Base-by-base conservation (phyloP, 2,888 invertebrate genomes). In the Nomada ferruginata region DNA sequence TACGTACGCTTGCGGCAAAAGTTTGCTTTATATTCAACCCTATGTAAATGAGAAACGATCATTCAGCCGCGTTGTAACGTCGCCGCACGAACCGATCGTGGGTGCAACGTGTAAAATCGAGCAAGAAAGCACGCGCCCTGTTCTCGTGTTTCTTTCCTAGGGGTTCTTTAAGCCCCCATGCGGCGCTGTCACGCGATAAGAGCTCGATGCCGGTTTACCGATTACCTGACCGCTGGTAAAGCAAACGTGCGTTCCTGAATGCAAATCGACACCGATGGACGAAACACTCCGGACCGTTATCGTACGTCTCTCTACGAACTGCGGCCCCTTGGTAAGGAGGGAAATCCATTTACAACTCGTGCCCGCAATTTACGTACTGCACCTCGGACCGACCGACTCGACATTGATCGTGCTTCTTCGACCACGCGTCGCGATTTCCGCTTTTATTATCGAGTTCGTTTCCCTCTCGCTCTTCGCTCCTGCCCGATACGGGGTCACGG, bases 121-220 rank as follows among this genome's bases (percentile, higher is more conserved):
- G 76, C 68, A 80, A 83, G 83, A 83, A 75, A 77, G 81, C 69
- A 77, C 59, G 73, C 83, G 74, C 72, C 81, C 80, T 44, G 81
- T 79, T 82, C 81, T 82, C 79, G 74, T 70, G 79, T 82, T 82
- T 79, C 81, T 82, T 82, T 79, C 74, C 20, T 29, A 29, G 52
- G 74, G 80, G 81, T 70, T 74, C 71, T 57, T 73, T 61, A 36
- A 76, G 52, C 76, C 82, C 81, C 83, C 72, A 50, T 59, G 76
- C 79, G 52, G 64, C 69, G 71, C 70, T 79, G 82, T 82, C 82
- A 82, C 82, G 82, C 84, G 77, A 84, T 82, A 84, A 84, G 79
- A 66, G 66, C 79, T 64, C 79, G 82, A 79, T 72, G 70, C 61
- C 74, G 81, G 75, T 83, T 78, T 65, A 78, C 78, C 78, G 83